phyloP scores from a whole-genome alignment of 2,113 vertebrate genomes.

The Etia nguti region DNA sequence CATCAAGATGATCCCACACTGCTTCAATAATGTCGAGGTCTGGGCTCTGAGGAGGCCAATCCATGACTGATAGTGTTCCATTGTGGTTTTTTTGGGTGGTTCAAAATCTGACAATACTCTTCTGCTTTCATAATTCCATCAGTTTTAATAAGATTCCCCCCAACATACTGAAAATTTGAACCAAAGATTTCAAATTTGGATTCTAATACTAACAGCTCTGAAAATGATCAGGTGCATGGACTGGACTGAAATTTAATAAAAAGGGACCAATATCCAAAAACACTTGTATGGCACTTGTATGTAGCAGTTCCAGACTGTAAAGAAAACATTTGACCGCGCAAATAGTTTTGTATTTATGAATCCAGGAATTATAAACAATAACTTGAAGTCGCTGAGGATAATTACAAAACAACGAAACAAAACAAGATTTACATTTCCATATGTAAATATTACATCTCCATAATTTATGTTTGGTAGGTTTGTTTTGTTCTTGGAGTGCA shows the following conservation, averaged over 20 bases:
- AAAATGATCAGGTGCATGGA: background rate
- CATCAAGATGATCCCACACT: background rate
- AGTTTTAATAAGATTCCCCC: background rate
- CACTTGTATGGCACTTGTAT: background rate
- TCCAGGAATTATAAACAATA: background rate
- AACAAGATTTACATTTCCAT: background rate
- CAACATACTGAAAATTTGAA: background rate
- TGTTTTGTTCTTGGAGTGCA: background rate
- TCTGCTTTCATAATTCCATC: background rate
- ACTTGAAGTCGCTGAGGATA: background rate
- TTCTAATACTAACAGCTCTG: background rate
- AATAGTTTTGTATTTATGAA: background rate
- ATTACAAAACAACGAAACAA: background rate
- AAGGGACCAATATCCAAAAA: background rate
- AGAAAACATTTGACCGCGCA: background rate
- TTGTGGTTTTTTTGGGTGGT: fast-evolving
- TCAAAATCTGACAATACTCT: background rate
- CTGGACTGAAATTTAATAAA: background rate
- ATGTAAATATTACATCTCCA: background rate
- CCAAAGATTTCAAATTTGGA: background rate
- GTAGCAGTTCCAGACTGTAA: background rate
- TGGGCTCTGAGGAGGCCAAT: background rate
- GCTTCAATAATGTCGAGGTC: background rate
- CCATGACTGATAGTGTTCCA: background rate
- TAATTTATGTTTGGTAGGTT: background rate